Percentiles rank a stretch among this genome's conserved stretches.
phyloP scores from a whole-genome alignment of 2,113 vertebrate species.

The Rhombomys opimus region DNA sequence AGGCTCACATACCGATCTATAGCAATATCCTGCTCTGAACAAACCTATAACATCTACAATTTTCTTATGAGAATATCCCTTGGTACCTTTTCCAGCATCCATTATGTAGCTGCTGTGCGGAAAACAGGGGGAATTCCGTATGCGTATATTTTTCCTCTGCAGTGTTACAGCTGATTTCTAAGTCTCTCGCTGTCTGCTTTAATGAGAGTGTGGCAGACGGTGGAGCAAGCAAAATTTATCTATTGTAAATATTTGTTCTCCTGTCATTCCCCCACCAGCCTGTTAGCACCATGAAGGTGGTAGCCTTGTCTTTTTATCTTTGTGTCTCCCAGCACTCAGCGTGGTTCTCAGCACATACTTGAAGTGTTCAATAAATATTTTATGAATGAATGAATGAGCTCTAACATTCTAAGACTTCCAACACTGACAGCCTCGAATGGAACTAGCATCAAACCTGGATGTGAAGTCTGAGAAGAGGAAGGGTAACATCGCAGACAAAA shows the following conservation, averaged over 20 bases:
- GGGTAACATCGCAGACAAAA: background rate
- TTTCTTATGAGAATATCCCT: background rate
- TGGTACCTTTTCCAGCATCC: background rate
- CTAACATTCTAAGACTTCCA: background rate
- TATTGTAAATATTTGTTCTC: background rate
- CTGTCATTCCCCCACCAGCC: background rate
- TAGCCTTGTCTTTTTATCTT: constrained; percentile 8
- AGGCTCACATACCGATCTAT: background rate
- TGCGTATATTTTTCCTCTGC: background rate
- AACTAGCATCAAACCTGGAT: background rate
- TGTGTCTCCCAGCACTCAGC: background rate
- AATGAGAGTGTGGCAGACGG: constrained; percentile 17
- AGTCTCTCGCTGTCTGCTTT: background rate
- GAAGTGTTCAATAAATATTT: constrained; percentile 58
- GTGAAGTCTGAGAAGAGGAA: background rate
- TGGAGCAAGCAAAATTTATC: background rate
- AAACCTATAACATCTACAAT: background rate
- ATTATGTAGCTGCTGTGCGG: background rate
- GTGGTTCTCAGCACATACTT: background rate
- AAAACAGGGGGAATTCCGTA: background rate
- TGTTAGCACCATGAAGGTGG: background rate
- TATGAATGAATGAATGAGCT: constrained; percentile 54
- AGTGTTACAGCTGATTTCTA: background rate
- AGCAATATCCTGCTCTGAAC: background rate
- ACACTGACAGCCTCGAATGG: background rate